These are phyloP conservation scores for Atta colombica DNA, from an alignment of 1,140 invertebrate species.

Conservation along the genomic window DNA sequence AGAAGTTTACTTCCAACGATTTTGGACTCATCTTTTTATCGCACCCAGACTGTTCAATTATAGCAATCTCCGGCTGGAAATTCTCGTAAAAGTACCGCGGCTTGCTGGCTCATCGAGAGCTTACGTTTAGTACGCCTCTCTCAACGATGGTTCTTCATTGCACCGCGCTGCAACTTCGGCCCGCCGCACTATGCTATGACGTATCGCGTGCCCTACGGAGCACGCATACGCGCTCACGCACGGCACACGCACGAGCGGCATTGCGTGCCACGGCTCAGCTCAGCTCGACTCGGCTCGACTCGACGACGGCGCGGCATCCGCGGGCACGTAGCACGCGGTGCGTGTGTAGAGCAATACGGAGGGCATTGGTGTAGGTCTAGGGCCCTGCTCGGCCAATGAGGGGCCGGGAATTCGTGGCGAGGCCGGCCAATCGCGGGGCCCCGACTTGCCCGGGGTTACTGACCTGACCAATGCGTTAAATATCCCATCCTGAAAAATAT, in stretches of 20 bases:
- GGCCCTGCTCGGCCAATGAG: slow-evolving; percentile 85
- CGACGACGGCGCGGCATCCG: neutral
- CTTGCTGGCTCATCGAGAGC: slow-evolving; percentile 28
- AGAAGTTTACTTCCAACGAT: slow-evolving; percentile 5
- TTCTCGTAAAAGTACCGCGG: slow-evolving; percentile 30
- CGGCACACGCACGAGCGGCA: neutral
- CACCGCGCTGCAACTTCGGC: slow-evolving; percentile 60
- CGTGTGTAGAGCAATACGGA: slow-evolving; percentile 72
- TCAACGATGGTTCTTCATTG: slow-evolving; percentile 38
- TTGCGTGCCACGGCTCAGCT: slow-evolving; percentile 45
- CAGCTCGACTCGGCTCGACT: neutral
- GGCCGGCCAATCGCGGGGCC: slow-evolving; percentile 84
- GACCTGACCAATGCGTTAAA: slow-evolving; percentile 86
- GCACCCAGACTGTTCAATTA: slow-evolving; percentile 34
- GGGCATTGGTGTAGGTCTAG: slow-evolving; percentile 86
- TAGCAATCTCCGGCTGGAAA: slow-evolving; percentile 29
- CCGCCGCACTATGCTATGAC: slow-evolving; percentile 69
- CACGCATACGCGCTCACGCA: slow-evolving; percentile 67
- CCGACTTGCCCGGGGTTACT: slow-evolving; percentile 81
- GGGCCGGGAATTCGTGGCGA: slow-evolving; percentile 84
- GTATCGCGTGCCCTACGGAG: slow-evolving; percentile 75
- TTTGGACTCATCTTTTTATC: slow-evolving; percentile 51
- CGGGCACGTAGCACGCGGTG: slow-evolving; percentile 62
- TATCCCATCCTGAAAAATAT: slow-evolving; percentile 87
- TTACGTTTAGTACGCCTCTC: slow-evolving; percentile 34